Conservation (phyloP, 1,140 invertebrate genomes). For the Panonychus citri region DNA sequence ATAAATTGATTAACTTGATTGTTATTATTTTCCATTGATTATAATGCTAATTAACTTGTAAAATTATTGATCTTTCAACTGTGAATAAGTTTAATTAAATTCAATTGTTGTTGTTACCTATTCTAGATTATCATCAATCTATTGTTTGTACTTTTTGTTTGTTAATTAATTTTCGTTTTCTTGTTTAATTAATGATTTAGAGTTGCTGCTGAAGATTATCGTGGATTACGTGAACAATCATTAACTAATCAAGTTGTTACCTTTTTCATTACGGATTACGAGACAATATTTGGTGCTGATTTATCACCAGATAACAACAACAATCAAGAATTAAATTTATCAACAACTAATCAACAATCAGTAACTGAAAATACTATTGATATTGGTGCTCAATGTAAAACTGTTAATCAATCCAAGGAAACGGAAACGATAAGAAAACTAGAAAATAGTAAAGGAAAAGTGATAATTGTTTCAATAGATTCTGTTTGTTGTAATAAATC, state of each 20-base stretch:
- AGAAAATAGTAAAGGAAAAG: neutral
- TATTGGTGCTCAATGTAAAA: too few relatives aligned
- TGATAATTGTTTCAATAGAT: neutral
- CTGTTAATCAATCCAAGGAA: too few relatives aligned
- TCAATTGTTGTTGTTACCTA: neutral
- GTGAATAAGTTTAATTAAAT: too few relatives aligned
- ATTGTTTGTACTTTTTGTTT: neutral
- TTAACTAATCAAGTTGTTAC: slow-evolving; percentile 24
- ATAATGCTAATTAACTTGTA: too few relatives aligned
- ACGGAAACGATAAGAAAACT: neutral
- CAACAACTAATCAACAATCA: neutral
- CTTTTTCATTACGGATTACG: slow-evolving; percentile 23
- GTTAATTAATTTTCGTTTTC: neutral
- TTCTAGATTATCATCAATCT: neutral
- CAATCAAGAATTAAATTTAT: neutral
- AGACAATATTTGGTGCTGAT: slow-evolving; percentile 19
- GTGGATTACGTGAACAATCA: slow-evolving; percentile 24
- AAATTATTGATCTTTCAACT: too few relatives aligned
- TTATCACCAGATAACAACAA: neutral
- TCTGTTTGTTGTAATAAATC: neutral
- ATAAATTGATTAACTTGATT: too few relatives aligned
- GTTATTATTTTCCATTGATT: too few relatives aligned
- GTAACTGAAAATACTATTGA: too few relatives aligned
- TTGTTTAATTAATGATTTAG: slow-evolving; percentile 3
- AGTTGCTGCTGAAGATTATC: slow-evolving; percentile 13